These are phyloP conservation scores for Clivina fossor DNA, from an alignment of 2,888 invertebrate genomes.

Conservation along the genomic window DNA sequence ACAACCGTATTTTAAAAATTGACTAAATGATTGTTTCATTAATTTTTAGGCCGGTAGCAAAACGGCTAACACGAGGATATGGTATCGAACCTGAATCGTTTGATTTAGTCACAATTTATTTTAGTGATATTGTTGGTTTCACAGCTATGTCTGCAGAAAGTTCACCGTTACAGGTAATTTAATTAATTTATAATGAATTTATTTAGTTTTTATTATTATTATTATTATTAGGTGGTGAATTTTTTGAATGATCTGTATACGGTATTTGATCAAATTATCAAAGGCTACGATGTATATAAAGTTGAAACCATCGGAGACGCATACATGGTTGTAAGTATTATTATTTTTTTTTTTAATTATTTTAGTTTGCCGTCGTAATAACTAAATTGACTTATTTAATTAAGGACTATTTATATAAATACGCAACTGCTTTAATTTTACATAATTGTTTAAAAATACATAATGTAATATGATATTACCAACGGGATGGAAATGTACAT, in stretches of 20 bases:
- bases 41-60: slow-evolving; percentile 80
- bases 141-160: slow-evolving; percentile 94
- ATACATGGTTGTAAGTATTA: slow-evolving; percentile 70
- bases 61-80: slow-evolving; percentile 81
- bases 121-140: slow-evolving; percentile 96
- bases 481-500: too few relatives aligned
- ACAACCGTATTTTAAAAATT: slow-evolving; percentile 12
- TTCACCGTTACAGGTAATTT: slow-evolving; percentile 77
- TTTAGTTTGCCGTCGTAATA: neutral
- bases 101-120: slow-evolving; percentile 93
- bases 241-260: slow-evolving; percentile 98
- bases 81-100: slow-evolving; percentile 93
- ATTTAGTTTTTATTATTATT: slow-evolving; percentile 4
- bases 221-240: slow-evolving; percentile 74
- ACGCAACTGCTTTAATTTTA: too few relatives aligned
- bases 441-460: too few relatives aligned
- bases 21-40: slow-evolving; percentile 21
- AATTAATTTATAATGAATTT: slow-evolving; percentile 8
- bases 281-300: slow-evolving; percentile 97
- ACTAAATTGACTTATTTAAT: too few relatives aligned
- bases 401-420: too few relatives aligned
- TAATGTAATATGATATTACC: too few relatives aligned
- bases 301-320: slow-evolving; percentile 93
- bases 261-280: slow-evolving; percentile 93
- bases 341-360: slow-evolving; percentile 10